phyloP scores from a whole-genome alignment of 2,888 invertebrate species.

The Nephrotoma guestfalica region DNA sequence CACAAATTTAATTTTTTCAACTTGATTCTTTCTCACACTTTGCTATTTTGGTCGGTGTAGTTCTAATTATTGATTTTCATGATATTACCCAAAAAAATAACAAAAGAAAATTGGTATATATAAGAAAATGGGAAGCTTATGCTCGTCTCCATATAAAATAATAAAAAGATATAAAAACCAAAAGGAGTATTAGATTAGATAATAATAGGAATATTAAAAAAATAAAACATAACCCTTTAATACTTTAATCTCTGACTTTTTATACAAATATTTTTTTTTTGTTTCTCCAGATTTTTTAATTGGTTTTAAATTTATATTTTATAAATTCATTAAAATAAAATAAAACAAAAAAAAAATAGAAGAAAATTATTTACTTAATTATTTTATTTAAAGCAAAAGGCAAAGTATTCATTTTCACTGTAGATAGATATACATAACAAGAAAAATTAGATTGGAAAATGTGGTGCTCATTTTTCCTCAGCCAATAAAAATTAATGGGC shows the following conservation, averaged over 20 bases:
- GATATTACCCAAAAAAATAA: background rate
- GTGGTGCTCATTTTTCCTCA: background rate
- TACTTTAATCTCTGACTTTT: background rate
- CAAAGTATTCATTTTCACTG: background rate
- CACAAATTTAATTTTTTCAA: background rate
- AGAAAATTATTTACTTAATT: background rate
- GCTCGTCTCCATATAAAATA: background rate
- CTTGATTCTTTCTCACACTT: background rate
- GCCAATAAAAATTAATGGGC: background rate
- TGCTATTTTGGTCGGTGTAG: background rate
- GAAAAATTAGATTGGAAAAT: background rate
- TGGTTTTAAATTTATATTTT: background rate
- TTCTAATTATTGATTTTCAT: background rate
- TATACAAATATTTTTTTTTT: background rate
- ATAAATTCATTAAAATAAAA: background rate
- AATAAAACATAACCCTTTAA: background rate
- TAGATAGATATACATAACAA: background rate
- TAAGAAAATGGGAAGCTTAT: background rate
- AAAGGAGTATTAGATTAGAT: background rate
- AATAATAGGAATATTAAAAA: background rate
- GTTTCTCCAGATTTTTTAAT: background rate
- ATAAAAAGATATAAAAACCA: background rate
- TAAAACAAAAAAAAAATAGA: background rate
- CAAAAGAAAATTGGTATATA: background rate
- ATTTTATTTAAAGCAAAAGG: background rate